phyloP scores from a whole-genome alignment of 2,888 invertebrate species.

The Synergus japonicus region DNA sequence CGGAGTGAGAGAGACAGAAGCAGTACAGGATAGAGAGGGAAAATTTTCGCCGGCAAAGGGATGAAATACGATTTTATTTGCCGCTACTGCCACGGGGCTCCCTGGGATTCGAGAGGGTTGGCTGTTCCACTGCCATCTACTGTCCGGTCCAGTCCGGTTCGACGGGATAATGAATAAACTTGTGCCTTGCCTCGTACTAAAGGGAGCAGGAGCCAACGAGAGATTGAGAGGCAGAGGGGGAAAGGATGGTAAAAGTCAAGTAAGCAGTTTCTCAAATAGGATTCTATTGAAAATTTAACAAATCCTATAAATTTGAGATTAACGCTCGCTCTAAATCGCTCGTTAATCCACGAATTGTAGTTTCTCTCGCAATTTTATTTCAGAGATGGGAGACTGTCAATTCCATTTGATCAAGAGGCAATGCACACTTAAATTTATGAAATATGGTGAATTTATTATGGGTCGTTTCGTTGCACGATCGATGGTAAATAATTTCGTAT shows the following conservation, averaged over 20 bases:
- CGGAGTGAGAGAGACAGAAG: conserved; percentile 60
- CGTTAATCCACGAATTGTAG: neutral
- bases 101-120: conserved; percentile 64
- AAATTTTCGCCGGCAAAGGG: conserved; percentile 74
- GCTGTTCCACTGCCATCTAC: conserved; percentile 64
- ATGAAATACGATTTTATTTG: conserved; percentile 77
- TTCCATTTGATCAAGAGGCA: neutral
- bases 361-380: neutral
- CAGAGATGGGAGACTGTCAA: neutral
- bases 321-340: neutral
- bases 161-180: conserved; percentile 67
- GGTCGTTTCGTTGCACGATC: neutral
- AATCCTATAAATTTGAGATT: neutral
- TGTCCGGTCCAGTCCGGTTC: conserved; percentile 61
- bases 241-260: conserved; percentile 13
- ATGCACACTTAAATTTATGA: neutral
- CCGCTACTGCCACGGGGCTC: conserved; percentile 65
- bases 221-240: neutral
- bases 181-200: conserved; percentile 54
- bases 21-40: conserved; percentile 63
- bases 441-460: too few relatives aligned
- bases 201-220: conserved; percentile 12
- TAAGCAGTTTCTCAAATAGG: conserved; percentile 28
- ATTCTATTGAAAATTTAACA: conserved; percentile 24
- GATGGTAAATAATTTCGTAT: neutral